phyloP scores from a whole-genome alignment of 2,797 vertebrate species.

The Sebastes paucispinis region DNA sequence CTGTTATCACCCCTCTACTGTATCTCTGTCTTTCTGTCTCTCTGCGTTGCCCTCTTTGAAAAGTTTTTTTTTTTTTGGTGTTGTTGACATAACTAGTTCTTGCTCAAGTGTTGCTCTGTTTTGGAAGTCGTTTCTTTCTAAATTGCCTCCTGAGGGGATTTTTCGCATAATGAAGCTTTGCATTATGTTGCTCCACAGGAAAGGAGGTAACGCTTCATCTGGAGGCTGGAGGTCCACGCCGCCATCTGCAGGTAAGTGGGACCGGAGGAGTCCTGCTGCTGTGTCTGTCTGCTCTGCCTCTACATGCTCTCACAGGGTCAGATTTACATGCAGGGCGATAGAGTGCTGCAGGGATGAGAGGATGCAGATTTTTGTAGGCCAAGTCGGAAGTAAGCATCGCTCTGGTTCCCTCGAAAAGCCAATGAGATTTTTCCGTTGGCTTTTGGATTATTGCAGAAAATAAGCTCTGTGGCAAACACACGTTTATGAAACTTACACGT shows the following conservation, averaged over 20 bases:
- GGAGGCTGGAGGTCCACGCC: constrained; percentile 93
- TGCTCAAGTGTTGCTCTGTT: constrained; percentile 43
- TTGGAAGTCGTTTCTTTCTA: constrained; percentile 44
- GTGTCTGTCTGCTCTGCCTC: constrained; percentile 9
- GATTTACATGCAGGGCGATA: not conserved
- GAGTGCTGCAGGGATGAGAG: no score
- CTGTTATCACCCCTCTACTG: not conserved
- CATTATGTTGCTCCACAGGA: constrained; percentile 81
- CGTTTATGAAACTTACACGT: no score
- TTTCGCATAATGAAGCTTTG: constrained; percentile 55
- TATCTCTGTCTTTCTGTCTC: not conserved
- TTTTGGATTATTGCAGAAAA: no score
- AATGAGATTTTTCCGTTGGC: no score
- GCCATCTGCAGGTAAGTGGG: constrained; percentile 90
- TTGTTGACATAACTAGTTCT: constrained; percentile 20
- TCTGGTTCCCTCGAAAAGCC: no score
- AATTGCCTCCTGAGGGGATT: constrained; percentile 63
- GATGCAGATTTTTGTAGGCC: no score
- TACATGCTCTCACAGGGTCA: constrained; percentile 5
- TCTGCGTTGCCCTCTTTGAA: constrained; percentile 31
- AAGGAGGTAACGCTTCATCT: constrained; percentile 86
- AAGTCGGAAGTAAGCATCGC: no score
- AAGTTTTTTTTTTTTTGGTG: constrained; percentile 12
- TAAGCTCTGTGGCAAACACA: no score
- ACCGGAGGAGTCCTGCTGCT: constrained; percentile 31